Conservation (phyloP, 2,113 vertebrate genomes). For the Lota lota region DNA sequence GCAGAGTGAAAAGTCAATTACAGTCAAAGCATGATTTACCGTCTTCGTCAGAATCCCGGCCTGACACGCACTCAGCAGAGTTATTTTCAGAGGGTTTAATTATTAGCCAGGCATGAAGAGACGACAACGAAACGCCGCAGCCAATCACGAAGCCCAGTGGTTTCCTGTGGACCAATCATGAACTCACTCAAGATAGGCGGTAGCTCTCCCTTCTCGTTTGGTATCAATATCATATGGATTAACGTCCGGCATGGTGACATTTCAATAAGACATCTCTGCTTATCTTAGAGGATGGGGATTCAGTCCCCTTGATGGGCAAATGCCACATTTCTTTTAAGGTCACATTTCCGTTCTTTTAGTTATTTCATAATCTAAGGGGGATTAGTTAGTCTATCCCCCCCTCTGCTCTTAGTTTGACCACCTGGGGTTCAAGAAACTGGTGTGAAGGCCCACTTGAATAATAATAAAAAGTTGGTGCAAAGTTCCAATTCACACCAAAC, state of each 20-base stretch:
- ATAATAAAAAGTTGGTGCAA: too few species aligned
- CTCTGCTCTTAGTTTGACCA: too few species aligned
- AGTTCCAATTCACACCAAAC: too few species aligned
- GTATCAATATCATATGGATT: conserved; percentile 34
- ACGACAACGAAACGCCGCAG: conserved; percentile 50
- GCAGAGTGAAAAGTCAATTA: conserved; percentile 66
- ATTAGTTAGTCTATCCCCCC: too few species aligned
- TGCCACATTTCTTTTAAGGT: conserved; percentile 48
- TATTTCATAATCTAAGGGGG: too few species aligned
- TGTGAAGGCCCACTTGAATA: too few species aligned
- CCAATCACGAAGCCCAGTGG: too few species aligned
- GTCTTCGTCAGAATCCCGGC: conserved; percentile 47
- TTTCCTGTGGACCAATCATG: too few species aligned
- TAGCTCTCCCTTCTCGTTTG: too few species aligned
- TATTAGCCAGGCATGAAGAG: conserved; percentile 48
- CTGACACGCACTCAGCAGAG: conserved; percentile 36
- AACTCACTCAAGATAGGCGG: too few species aligned
- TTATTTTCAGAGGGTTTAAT: conserved; percentile 53
- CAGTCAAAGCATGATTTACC: conserved; percentile 43
- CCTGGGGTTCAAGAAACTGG: too few species aligned
- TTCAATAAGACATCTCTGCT: conserved; percentile 58
- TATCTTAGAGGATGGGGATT: conserved; percentile 48
- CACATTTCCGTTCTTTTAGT: too few species aligned
- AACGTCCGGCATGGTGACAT: conserved; percentile 49
- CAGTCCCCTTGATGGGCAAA: conserved; percentile 51